A percentile compares a stretch with the other conserved stretches of the same genome.
Evolutionary conservation across 1,140 invertebrate genomes (phyloP).

Genomic region (Drosophila prosaltans): DNA sequence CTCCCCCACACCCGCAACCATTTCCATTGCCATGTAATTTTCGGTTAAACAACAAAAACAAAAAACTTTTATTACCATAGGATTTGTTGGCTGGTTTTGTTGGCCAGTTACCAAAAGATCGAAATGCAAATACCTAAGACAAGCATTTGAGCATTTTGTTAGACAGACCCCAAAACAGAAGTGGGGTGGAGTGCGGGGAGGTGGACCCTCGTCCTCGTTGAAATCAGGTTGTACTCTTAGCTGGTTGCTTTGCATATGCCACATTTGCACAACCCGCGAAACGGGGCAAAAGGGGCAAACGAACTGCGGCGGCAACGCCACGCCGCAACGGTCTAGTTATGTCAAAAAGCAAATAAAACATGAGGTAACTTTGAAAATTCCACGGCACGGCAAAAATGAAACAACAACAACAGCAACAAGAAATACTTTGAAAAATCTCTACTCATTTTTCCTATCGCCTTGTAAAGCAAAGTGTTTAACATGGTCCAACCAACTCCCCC

Average conservation of each 20-base stretch:
- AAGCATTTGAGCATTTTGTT: conserved; percentile 74
- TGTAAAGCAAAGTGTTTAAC: conserved; percentile 73
- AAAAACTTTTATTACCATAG: conserved; percentile 74
- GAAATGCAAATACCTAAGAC: conserved; percentile 77
- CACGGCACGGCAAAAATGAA: conserved; percentile 25
- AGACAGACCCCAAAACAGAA: conserved; percentile 49
- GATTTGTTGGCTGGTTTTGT: conserved; percentile 50
- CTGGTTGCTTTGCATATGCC: conserved; percentile 46
- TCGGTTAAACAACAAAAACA: conserved; percentile 20
- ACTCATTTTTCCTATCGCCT: conserved; percentile 56
- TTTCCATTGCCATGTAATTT: conserved; percentile 60
- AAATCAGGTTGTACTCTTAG: conserved; percentile 66
- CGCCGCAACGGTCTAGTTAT: conserved; percentile 69
- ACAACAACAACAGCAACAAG: no score
- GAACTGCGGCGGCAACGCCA: conserved; percentile 11
- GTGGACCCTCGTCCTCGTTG: conserved; percentile 36
- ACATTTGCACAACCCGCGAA: no score
- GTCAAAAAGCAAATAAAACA: conserved; percentile 61
- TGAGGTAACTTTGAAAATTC: conserved; percentile 64
- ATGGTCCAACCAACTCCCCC: conserved; percentile 29
- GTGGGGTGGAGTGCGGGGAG: conserved; percentile 15
- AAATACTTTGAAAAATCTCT: conserved; percentile 43
- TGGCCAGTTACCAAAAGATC: conserved; percentile 75
- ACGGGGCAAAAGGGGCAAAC: not conserved
- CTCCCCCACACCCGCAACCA: conserved; percentile 44